Base-by-base conservation (phyloP, 2,113 vertebrate genomes). In the Albula goreensis region DNA sequence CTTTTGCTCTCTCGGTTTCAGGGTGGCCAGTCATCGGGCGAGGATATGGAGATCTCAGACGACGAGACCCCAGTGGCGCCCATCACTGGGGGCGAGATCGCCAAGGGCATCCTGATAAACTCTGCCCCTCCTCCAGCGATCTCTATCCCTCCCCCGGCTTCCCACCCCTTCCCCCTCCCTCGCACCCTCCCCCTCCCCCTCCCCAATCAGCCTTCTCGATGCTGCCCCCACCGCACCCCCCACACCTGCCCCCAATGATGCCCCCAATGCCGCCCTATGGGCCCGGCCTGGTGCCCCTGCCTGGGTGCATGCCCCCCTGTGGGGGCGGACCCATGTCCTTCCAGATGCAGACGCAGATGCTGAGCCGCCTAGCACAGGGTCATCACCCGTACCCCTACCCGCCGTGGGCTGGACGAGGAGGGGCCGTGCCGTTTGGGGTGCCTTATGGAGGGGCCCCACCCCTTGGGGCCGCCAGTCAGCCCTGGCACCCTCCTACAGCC, bases 281-380 rank as follows among this genome's bases (percentile, higher is more conserved):
- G 82, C 96, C 94, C 0, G 94, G 95, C 90, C 97, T 98, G 94
- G 96, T 99, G 89, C 96, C 97, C 0, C 92, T 99, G 91, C 97
- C 97, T 90, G 98, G 95, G 1, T 97, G 97, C 87, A 56, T 98
- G 88, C 95, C 97, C 83, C 97, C 98, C 90, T 99, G 98, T 98
- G 97, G 96, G 0, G 96, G 96, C 49, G 96, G 98, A 90, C 97
- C 97, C 1, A 99, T 99, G 97, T 99, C 98, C 88, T 99, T 99
- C 94, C 98, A 99, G 94, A 99, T 99, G 98, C 98, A 99, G 91
- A 98, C 98, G 0, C 98, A 99, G 95, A 97, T 99, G 97, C 90
- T 99, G 90, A 99, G 98, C 92, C 98, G 98, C 57, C 97, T 99
- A 92, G 97, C 98, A 91, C 98, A 99, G 81, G 97, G 95, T 0